Base-by-base conservation (phyloP, 2,888 invertebrate species). In the Leptopilina myrica region DNA sequence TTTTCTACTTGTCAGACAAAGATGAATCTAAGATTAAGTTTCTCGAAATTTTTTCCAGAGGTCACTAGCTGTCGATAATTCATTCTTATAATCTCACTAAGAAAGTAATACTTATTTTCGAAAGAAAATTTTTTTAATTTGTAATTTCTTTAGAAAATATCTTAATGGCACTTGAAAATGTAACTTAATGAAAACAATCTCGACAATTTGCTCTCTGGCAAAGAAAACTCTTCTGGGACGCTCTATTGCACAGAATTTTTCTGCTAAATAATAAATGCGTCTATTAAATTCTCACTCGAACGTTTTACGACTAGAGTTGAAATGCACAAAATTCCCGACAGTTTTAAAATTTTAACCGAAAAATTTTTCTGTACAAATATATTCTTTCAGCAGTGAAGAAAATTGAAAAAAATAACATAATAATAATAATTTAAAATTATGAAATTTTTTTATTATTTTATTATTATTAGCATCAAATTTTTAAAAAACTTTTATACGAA, bases 41-140 rank as follows among this genome's bases (percentile, higher is more conserved):
- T 73, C 49, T 75, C 2, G 59, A 75, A 75, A 79, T 69, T 78
- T 79, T 79, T 82, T 69, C 53, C 75, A 85, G 86, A 86, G 85
- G 84, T 81, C 86, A 85, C 85, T 84, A 87, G 84, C 80, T 86
- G 82, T 82, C 77, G 78, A 77, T 77, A 77, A 53, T 49, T 20
- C 62, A 20, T 76, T 20, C 20, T 20, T 62, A 20, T 20, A 15
- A 20, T 15, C 62, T 62, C 15, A 11, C 6, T 11, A 49, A 15
- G 15, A n/a, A n/a, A 62, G 8, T 3, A 62, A 14, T 59, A n/a
- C 15, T 59, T 59, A n/a, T 59, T 59, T n/a, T 4, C 33, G 6
- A 5, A 43, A 49, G 12, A n/a, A 15, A 59, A n/a, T 15, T 20
- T 62, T 15, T 62, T 15, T 15, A 14, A n/a, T 59, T 59, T 59